Evolutionary conservation across 2,888 invertebrate genomes (phyloP), one percentile per base, ranked within the genome.

Genomic region (Atethmia centrago): DNA sequence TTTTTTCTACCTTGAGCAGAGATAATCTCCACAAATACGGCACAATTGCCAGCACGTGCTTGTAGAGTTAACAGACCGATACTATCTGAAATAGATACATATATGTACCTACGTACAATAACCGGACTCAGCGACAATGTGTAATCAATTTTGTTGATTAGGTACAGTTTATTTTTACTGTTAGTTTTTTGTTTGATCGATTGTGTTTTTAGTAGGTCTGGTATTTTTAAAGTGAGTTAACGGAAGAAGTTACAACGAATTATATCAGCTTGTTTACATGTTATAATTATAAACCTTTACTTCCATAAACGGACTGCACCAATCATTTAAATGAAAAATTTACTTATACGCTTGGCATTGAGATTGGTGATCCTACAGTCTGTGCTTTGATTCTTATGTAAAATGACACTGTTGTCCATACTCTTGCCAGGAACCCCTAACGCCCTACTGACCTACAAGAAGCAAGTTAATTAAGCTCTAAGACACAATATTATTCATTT

Each of bases 41-140:
- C 72, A 70, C 85, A 85, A 84, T 69, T 79, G 75, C 77, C 59
- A 85, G 84, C 90, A 88, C 90, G 90, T 89, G 90, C 84, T 68
- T 62, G 62, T 63, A 70, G 73, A 77, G 74, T 69, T 72, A 77
- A 74, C 75, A 75, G 51, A 82, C 65, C 65, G 75, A 82, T 69
- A 79, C 69, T 82, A 79, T 75, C 66, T 66, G 76, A 59, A 83
- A 70, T 51, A 71, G 71, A 82, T 79, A 82, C 47, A 28, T 68
- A 58, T 40, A 42, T 68, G 36, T 59, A 61, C 14, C 16, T 47
- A 59, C 31, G 7, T 19, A 31, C 66, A 65, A 69, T 56, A 71
- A 75, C 79, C 55, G 61, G 65, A 59, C 56, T n/a, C 14, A 31
- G 67, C 66, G 58, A 79, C 75, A 82, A 79, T 71, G 76, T 69